Percentiles rank a stretch among this genome's conserved stretches.
phyloP scores from a whole-genome alignment of 1,140 invertebrate species.

The Mylabris phalerata region DNA sequence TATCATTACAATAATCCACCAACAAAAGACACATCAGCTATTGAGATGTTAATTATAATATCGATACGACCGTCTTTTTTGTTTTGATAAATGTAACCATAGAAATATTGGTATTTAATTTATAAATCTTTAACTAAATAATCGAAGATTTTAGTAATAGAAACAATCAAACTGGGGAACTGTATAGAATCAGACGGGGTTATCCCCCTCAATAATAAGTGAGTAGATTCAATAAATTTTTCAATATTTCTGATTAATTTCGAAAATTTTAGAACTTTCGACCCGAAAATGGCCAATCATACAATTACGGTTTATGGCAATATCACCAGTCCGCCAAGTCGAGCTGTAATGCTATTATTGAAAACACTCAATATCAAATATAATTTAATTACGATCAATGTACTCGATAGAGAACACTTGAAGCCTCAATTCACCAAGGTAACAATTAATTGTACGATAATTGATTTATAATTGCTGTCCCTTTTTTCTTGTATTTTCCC shows the following conservation, averaged over 20 bases:
- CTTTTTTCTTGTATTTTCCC: too few species aligned
- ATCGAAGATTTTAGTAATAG: not conserved
- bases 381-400: slow-evolving; percentile 45
- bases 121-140: not conserved
- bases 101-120: not conserved
- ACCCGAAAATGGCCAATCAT: slow-evolving; percentile 23
- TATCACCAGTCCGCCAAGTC: slow-evolving; percentile 44
- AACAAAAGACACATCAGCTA: too few species aligned
- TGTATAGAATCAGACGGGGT: slow-evolving; percentile 28
- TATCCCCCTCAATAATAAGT: slow-evolving; percentile 26
- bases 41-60: too few species aligned
- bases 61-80: not conserved
- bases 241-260: not conserved
- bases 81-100: not conserved
- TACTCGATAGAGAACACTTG: slow-evolving; percentile 42
- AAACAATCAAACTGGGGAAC: slow-evolving; percentile 20
- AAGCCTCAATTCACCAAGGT: slow-evolving; percentile 47
- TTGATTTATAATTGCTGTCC: not conserved
- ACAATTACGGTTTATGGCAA: slow-evolving; percentile 46
- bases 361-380: slow-evolving; percentile 45
- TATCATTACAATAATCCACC: too few species aligned
- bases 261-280: slow-evolving; percentile 19
- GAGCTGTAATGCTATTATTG: slow-evolving; percentile 44
- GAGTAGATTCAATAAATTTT: slow-evolving; percentile 2
- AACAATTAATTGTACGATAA: slow-evolving; percentile 3